Evolutionary conservation across 2,888 invertebrate genomes (phyloP).

Genomic region (Cataglyphis albicans): DNA sequence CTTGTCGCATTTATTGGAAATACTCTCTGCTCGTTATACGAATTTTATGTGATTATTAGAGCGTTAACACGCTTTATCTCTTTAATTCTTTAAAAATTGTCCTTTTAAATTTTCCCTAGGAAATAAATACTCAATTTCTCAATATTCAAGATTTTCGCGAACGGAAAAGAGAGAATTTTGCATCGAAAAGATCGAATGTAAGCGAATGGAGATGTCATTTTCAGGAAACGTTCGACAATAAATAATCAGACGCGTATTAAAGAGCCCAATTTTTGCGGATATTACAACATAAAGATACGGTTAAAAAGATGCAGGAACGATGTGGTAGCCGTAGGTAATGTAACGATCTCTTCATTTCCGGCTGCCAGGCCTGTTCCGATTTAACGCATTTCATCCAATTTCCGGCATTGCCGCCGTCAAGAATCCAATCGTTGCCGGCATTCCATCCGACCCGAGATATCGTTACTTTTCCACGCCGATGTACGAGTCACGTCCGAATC

Average conservation of each 20-base stretch:
- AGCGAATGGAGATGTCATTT: constrained; percentile 19
- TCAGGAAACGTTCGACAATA: constrained; percentile 25
- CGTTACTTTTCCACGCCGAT: constrained; percentile 37
- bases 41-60: background rate
- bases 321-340: constrained; percentile 46
- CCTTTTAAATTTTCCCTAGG: background rate
- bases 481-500: constrained; percentile 47
- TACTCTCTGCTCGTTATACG: background rate
- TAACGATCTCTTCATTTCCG: constrained; percentile 77
- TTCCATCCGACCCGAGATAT: constrained; percentile 64
- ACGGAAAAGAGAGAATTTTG: background rate
- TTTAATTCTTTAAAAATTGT: background rate
- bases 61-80: background rate
- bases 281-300: background rate
- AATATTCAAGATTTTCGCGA: background rate
- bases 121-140: background rate
- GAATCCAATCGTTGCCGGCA: constrained; percentile 67
- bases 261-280: background rate
- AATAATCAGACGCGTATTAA: background rate
- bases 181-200: background rate
- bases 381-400: constrained; percentile 77
- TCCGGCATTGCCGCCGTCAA: constrained; percentile 70
- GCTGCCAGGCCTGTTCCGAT: constrained; percentile 66
- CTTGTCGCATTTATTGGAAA: background rate
- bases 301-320: constrained; percentile 22